phyloP scores from a whole-genome alignment of 2,113 vertebrate genomes.

The Neotoma lepida region DNA sequence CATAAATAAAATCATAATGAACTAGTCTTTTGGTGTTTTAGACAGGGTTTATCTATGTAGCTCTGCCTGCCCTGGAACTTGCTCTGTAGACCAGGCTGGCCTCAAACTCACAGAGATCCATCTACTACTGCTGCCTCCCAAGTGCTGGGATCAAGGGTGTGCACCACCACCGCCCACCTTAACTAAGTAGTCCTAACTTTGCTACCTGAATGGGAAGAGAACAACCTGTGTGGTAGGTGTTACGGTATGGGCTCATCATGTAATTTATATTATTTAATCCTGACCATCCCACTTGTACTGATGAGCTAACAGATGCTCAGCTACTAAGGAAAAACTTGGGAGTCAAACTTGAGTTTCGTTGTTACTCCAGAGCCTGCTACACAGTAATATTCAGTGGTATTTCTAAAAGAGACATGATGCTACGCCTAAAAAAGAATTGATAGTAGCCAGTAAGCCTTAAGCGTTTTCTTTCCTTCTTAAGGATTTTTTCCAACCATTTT shows the following conservation, averaged over 20 bases:
- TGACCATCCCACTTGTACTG: neutral
- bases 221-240: neutral
- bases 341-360: neutral
- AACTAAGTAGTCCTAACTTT: neutral
- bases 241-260: neutral
- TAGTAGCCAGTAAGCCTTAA: conserved; percentile 19
- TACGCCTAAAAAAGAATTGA: neutral
- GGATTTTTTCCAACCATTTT: neutral
- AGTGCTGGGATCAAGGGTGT: neutral
- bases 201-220: conserved; percentile 4
- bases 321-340: neutral
- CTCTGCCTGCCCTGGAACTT: too few relatives aligned
- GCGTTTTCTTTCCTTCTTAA: neutral
- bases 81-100: too few relatives aligned
- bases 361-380: neutral
- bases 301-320: conserved; percentile 6
- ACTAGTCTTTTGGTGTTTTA: neutral
- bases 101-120: neutral
- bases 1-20: neutral
- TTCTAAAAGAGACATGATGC: neutral
- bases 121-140: neutral
- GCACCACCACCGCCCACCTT: neutral
- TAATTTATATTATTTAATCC: neutral
- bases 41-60: too few relatives aligned
- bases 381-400: neutral